Evolutionary conservation across 2,888 invertebrate species (phyloP), one percentile per base, ranked within the genome.

Genomic region (Drosophila barbarae): DNA sequence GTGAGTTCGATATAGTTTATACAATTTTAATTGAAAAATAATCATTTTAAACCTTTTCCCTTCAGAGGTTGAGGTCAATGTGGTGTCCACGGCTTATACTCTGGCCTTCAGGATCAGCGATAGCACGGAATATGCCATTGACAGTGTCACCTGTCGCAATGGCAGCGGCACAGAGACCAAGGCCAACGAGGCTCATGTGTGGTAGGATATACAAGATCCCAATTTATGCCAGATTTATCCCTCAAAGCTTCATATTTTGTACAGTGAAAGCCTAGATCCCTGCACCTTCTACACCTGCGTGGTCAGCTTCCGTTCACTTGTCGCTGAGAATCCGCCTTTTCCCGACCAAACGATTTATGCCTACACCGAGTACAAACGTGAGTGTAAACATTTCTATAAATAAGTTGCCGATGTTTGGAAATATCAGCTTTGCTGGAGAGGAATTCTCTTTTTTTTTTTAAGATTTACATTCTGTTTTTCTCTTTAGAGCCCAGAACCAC

Each of bases 241-340:
- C 8, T 30, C 5, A 13, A 2, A 18, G 2, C 12, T 13, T 9
- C 9, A n/a, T 34, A 9, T 12, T 1, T n/a, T 49, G n/a, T 63
- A 0, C 26, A 88, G 88, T 67, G 78, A 83, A 60, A 69, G 73
- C 6, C 74, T 88, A n/a, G 74, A 85, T 23, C 87, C 88, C 4
- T 88, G 88, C 52, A 81, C 88, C 3, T 53, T 54, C 3, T 88
- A 89, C 47, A 44, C 73, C n/a, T 73, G 69, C 23, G 68, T 72
- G 9, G 42, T 87, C 10, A 71, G 47, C 4, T 60, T 88, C 10
- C 72, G 69, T 3, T 41, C 70, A 55, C 71, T 32, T 42, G 58
- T 70, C 51, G 59, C 21, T 1, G 69, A 49, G 5, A 65, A 12
- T 3, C 35, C 59, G 0, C 12, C 69, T 1, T 18, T 34, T 5